Percentiles rank a stretch among this genome's conserved stretches.
Evolutionary conservation across 2,888 invertebrate genomes (phyloP).

Genomic region (Teleogryllus oceanicus): DNA sequence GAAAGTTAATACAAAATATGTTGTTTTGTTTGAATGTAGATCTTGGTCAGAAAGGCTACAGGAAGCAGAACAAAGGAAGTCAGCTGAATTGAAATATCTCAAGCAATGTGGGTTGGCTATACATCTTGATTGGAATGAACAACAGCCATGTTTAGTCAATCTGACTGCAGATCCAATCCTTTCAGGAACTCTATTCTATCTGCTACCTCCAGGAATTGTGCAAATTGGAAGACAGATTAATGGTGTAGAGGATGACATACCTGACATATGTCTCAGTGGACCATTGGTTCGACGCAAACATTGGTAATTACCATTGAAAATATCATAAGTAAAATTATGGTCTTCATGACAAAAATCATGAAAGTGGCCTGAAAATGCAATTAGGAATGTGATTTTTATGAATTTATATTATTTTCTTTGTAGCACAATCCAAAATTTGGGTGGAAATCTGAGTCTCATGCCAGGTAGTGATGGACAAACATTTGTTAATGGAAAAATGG

Average conservation of each 20-base stretch:
- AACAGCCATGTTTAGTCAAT: slow-evolving; percentile 59
- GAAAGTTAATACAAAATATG: too few species aligned
- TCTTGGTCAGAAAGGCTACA: slow-evolving; percentile 52
- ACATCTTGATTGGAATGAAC: slow-evolving; percentile 44
- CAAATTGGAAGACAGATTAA: slow-evolving; percentile 47
- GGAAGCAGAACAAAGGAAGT: slow-evolving; percentile 51
- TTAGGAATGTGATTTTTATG: background rate
- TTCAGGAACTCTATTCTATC: slow-evolving; percentile 56
- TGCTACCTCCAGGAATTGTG: slow-evolving; percentile 52
- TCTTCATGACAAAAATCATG: background rate
- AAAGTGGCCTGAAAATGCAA: too few species aligned
- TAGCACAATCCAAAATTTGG: slow-evolving; percentile 53
- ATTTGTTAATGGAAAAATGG: slow-evolving; percentile 54
- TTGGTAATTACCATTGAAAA: slow-evolving; percentile 50
- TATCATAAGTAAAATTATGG: background rate
- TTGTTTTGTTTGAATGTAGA: slow-evolving; percentile 41
- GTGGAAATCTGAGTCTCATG: slow-evolving; percentile 49
- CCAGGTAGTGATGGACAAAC: slow-evolving; percentile 53
- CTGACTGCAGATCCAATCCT: slow-evolving; percentile 62
- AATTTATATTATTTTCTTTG: slow-evolving; percentile 21
- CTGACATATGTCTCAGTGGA: slow-evolving; percentile 59
- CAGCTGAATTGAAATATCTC: slow-evolving; percentile 52
- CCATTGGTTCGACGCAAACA: slow-evolving; percentile 59
- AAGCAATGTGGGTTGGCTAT: slow-evolving; percentile 58
- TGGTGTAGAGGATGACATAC: slow-evolving; percentile 32